Evolutionary conservation across 2,888 invertebrate genomes (phyloP).

Genomic region (Crossocerus cetratus): DNA sequence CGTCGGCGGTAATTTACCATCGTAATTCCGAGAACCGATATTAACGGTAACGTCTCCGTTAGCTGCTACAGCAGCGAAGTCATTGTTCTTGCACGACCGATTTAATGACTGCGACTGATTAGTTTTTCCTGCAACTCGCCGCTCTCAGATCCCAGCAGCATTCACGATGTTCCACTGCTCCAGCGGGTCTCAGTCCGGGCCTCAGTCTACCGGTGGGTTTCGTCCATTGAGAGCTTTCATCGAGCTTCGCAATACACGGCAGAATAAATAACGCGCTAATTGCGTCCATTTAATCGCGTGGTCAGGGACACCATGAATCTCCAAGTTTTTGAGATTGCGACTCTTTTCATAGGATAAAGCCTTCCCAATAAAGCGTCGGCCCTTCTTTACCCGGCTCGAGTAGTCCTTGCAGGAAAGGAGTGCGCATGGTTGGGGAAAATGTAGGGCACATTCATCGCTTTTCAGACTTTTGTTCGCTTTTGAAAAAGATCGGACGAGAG

Average conservation of each 20-base stretch:
- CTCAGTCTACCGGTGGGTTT: too few relatives aligned
- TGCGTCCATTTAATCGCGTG: too few relatives aligned
- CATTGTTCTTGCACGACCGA: neutral
- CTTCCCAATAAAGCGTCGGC: too few relatives aligned
- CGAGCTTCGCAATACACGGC: too few relatives aligned
- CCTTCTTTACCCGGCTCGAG: neutral
- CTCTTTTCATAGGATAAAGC: too few relatives aligned
- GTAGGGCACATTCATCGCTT: neutral
- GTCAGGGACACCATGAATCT: too few relatives aligned
- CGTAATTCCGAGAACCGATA: slow-evolving; percentile 3
- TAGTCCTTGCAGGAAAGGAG: neutral
- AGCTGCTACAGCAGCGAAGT: slow-evolving; percentile 6
- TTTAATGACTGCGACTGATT: neutral
- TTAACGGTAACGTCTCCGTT: slow-evolving; percentile 16
- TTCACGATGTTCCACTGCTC: neutral
- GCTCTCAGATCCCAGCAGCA: neutral
- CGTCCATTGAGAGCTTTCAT: too few relatives aligned
- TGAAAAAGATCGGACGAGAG: neutral
- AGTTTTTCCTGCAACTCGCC: neutral
- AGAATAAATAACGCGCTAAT: too few relatives aligned
- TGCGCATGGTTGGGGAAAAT: neutral
- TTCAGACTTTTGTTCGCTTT: neutral
- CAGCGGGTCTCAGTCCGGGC: neutral
- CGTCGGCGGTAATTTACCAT: slow-evolving; percentile 1
- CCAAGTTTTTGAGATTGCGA: too few relatives aligned